Evolutionary conservation across 2,113 vertebrate species (phyloP).

Genomic region (Prietella phreatophila): DNA sequence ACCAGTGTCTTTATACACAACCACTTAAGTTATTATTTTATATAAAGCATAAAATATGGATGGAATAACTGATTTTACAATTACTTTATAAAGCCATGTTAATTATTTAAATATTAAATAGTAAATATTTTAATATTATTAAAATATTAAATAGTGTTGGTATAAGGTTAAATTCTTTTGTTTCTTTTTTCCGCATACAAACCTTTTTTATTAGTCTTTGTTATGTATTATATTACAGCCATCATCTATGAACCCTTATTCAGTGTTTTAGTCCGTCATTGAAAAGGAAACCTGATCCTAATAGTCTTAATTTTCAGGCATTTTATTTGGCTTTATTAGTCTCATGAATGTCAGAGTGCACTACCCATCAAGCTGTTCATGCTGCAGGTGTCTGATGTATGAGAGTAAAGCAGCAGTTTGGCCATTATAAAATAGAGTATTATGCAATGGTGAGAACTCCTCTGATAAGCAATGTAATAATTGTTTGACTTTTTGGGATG

Average conservation of each 20-base stretch:
- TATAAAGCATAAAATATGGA: no score
- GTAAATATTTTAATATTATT: no score
- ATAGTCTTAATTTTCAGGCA: slow-evolving; percentile 33
- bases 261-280: background rate
- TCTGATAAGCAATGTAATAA: background rate
- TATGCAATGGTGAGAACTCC: slow-evolving; percentile 40
- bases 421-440: slow-evolving; percentile 52
- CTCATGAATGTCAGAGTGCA: slow-evolving; percentile 43
- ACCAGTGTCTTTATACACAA: no score
- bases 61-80: no score
- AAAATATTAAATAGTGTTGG: background rate
- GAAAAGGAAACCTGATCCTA: slow-evolving; percentile 14
- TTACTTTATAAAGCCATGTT: no score
- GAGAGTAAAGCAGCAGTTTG: slow-evolving; percentile 54
- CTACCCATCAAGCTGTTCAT: slow-evolving; percentile 48
- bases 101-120: no score
- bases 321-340: slow-evolving; percentile 52
- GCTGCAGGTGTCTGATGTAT: slow-evolving; percentile 40
- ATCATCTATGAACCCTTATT: background rate
- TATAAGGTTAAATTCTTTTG: background rate
- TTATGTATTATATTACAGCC: background rate
- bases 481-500: background rate
- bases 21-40: no score
- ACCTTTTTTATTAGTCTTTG: background rate
- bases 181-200: background rate